Percentiles rank a stretch among this genome's conserved stretches.
These are phyloP conservation scores for Didymodactylos carnosus DNA, from an alignment of 2,888 invertebrate genomes.

Conservation along the genomic window DNA sequence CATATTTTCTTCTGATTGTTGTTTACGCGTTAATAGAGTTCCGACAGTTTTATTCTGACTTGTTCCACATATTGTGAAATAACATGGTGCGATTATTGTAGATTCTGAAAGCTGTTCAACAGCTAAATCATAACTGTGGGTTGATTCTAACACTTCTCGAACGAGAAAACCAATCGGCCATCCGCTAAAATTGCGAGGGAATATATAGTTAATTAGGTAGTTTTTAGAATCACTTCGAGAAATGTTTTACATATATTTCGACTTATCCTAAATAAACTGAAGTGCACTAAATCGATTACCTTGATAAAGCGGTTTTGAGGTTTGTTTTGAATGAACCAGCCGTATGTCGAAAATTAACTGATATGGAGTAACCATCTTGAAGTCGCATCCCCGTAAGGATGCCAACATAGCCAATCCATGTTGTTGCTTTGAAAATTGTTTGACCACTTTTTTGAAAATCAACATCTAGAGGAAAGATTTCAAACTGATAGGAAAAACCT, in stretches of 20 bases:
- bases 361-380: neutral
- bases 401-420: neutral
- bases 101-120: neutral
- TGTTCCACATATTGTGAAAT: neutral
- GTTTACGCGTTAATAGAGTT: neutral
- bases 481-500: too few species aligned
- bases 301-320: neutral
- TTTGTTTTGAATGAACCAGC: neutral
- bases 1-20: neutral
- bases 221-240: neutral
- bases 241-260: neutral
- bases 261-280: too few species aligned
- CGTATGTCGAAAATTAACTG: neutral
- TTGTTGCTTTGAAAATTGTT: neutral
- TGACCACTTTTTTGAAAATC: neutral
- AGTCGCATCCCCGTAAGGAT: neutral
- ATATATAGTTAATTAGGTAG: neutral
- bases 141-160: neutral
- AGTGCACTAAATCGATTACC: too few species aligned
- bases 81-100: neutral
- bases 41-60: neutral
- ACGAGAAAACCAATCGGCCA: neutral
- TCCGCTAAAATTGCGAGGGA: neutral
- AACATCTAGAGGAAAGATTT: neutral
- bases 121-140: neutral